Percentiles rank a stretch among this genome's conserved stretches.
phyloP scores from a whole-genome alignment of 2,113 vertebrate species.

The Dascyllus trimaculatus region DNA sequence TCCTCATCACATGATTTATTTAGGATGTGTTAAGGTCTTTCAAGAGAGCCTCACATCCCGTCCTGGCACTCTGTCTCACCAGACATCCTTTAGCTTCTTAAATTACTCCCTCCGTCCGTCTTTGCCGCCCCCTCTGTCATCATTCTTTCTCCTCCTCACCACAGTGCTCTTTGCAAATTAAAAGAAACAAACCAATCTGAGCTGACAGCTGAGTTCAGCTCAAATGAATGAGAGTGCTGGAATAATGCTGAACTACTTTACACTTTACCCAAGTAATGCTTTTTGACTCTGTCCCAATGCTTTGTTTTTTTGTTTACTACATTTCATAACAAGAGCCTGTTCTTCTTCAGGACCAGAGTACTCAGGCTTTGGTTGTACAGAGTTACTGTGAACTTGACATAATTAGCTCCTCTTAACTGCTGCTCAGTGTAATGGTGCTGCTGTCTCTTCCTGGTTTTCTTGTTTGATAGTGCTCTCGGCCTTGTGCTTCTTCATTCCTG shows the following conservation, averaged over 20 bases:
- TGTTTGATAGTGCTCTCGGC: background rate
- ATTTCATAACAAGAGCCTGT: constrained; percentile 34
- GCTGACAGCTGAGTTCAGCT: constrained; percentile 62
- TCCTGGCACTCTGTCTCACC: constrained; percentile 37
- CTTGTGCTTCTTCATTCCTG: constrained; percentile 25
- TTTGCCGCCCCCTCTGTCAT: background rate
- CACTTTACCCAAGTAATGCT: constrained; percentile 7
- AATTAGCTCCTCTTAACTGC: constrained; percentile 30
- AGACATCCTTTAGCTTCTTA: constrained; percentile 67
- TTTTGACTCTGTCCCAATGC: constrained; percentile 6
- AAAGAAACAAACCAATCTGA: constrained; percentile 68
- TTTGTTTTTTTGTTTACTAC: constrained; percentile 37
- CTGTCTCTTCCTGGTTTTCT: constrained; percentile 26
- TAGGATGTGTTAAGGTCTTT: constrained; percentile 71
- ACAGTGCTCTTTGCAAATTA: constrained; percentile 66
- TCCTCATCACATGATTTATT: constrained; percentile 78
- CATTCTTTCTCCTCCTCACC: constrained; percentile 16
- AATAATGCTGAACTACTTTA: background rate
- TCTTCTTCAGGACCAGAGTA: constrained; percentile 29
- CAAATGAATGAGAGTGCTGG: constrained; percentile 37
- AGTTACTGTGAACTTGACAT: constrained; percentile 39
- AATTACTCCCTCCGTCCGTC: constrained; percentile 53
- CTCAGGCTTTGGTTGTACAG: constrained; percentile 15
- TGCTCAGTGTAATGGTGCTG: background rate
- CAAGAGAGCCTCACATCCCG: constrained; percentile 55